Percentiles rank a stretch among this genome's conserved stretches.
phyloP scores from a whole-genome alignment of 2,797 vertebrate genomes.

The Malacoraja senta region DNA sequence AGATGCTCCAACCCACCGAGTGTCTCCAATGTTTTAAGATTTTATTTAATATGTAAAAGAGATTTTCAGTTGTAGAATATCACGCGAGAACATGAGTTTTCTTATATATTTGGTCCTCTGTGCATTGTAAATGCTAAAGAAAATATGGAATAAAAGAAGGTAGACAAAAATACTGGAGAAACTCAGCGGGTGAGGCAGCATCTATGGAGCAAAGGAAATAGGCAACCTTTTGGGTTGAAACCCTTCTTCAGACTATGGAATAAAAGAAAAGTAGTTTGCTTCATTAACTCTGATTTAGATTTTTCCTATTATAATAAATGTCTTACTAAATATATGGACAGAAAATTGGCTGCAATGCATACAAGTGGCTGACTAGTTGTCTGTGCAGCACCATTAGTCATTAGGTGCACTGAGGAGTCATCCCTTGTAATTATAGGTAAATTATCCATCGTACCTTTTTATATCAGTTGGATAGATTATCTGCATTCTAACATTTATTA shows the following conservation, averaged over 20 bases:
- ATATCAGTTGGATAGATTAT: not conserved
- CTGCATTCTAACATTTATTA: not conserved
- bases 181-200: too few species aligned
- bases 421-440: not conserved
- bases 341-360: not conserved
- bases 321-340: not conserved
- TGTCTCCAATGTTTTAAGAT: too few species aligned
- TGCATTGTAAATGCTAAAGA: not conserved
- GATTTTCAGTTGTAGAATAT: not conserved
- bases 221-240: too few species aligned
- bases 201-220: too few species aligned
- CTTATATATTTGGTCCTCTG: not conserved
- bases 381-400: not conserved
- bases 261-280: not conserved
- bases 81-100: not conserved
- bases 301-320: not conserved
- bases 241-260: not conserved
- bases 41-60: too few species aligned
- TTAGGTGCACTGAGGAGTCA: not conserved
- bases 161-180: too few species aligned
- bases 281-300: not conserved
- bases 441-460: not conserved
- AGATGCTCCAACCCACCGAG: too few species aligned
- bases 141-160: not conserved
- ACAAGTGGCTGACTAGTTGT: not conserved